Evolutionary conservation across 2,113 vertebrate genomes (phyloP).

Genomic region (Megalops atlanticus): DNA sequence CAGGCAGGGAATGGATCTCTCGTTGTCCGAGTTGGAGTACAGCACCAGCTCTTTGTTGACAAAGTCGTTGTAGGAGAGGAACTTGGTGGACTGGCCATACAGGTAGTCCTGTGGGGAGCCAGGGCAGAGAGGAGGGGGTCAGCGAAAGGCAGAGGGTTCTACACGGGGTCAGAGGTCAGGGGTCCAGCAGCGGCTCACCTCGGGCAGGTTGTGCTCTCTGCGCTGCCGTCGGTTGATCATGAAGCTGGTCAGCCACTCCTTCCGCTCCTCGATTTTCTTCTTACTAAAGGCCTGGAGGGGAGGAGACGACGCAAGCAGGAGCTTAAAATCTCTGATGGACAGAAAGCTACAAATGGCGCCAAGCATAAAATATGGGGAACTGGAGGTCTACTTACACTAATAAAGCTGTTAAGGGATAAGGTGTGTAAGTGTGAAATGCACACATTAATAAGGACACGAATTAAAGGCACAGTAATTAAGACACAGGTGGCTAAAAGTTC

Average conservation of each 20-base stretch:
- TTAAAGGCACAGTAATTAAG: too few species aligned
- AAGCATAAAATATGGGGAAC: too few species aligned
- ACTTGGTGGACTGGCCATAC: conserved; percentile 81
- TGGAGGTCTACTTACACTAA: too few species aligned
- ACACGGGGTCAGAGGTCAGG: neutral
- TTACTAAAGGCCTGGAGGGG: conserved; percentile 93
- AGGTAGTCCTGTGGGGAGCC: conserved; percentile 85
- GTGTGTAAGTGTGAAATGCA: too few species aligned
- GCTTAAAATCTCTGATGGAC: neutral
- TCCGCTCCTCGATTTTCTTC: conserved; percentile 93
- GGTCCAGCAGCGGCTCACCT: conserved; percentile 70
- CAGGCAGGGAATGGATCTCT: conserved; percentile 92
- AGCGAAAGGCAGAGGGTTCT: neutral
- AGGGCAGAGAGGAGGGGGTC: conserved; percentile 32
- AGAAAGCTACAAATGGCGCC: conserved; percentile 16
- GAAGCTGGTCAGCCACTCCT: conserved; percentile 96
- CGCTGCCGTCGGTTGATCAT: conserved; percentile 90
- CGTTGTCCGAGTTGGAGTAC: conserved; percentile 97
- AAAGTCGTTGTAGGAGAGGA: conserved; percentile 91
- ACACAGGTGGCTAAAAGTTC: too few species aligned
- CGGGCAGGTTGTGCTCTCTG: conserved; percentile 87
- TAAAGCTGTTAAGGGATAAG: too few species aligned
- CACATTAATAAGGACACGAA: too few species aligned
- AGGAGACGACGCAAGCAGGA: conserved; percentile 13
- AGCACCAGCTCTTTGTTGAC: conserved; percentile 96